Conservation (phyloP, 2,797 vertebrate species). For the Chelon labrosus region DNA sequence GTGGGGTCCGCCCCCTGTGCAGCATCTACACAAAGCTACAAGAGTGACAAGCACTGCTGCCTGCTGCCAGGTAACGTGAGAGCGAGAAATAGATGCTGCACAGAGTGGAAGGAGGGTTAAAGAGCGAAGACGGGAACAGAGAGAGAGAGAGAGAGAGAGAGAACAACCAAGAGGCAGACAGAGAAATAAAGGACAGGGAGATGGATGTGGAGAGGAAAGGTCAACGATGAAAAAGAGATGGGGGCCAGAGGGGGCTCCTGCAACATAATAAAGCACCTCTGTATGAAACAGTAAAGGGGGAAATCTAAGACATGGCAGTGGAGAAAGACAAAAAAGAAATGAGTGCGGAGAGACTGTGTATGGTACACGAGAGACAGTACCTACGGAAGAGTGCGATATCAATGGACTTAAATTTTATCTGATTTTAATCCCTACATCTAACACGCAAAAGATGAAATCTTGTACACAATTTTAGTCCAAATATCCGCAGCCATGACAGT, state of each 20-base stretch:
- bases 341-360: conserved; percentile 23
- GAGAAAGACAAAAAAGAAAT: conserved; percentile 43
- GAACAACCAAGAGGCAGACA: conserved; percentile 18
- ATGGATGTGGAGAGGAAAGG: conserved; percentile 60
- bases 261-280: conserved; percentile 54
- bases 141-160: conserved; percentile 9
- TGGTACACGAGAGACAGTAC: conserved; percentile 13
- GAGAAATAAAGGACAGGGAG: conserved; percentile 30
- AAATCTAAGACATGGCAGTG: conserved; percentile 41
- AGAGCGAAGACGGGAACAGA: conserved; percentile 25
- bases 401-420: background rate
- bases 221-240: conserved; percentile 52
- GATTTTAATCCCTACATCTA: conserved; percentile 2
- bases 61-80: conserved; percentile 60
- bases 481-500: conserved; percentile 5
- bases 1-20: conserved; percentile 60
- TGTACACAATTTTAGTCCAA: conserved; percentile 15
- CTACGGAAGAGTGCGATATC: conserved; percentile 11
- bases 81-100: conserved; percentile 36
- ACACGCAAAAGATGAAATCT: conserved; percentile 35
- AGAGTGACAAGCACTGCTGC: conserved; percentile 64
- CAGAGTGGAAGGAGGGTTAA: conserved; percentile 42
- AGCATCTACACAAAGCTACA: conserved; percentile 38
- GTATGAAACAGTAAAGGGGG: conserved; percentile 48
- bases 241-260: conserved; percentile 15